These are phyloP conservation scores for Astyanax mexicanus DNA, from an alignment of 2,797 vertebrate species.

Conservation along the genomic window DNA sequence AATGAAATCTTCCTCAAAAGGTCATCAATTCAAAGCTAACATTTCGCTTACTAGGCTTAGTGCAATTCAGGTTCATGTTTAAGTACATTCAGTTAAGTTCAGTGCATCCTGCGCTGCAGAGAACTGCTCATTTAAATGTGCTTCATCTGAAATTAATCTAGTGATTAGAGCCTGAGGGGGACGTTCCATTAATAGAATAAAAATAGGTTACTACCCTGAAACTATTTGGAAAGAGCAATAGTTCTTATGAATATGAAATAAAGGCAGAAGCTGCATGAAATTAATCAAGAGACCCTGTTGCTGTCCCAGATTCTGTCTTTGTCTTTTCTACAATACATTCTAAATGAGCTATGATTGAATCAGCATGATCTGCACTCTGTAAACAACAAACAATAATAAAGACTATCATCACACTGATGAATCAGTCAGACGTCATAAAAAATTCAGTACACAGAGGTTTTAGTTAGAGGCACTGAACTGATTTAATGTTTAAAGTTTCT, in stretches of 20 bases:
- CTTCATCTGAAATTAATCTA: slow-evolving; percentile 11
- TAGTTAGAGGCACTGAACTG: neutral
- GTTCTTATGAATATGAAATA: slow-evolving; percentile 2
- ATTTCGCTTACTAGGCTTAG: neutral
- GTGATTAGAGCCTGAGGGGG: neutral
- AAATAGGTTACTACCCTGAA: slow-evolving; percentile 14
- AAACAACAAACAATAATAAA: neutral
- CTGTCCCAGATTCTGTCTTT: neutral
- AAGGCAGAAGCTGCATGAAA: neutral
- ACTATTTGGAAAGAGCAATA: neutral
- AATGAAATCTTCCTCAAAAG: slow-evolving; percentile 25
- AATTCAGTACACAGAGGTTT: neutral
- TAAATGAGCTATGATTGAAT: no score
- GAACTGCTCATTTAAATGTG: no score
- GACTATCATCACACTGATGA: no score
- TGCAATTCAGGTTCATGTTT: slow-evolving; percentile 7
- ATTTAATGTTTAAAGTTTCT: neutral
- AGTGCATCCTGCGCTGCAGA: no score
- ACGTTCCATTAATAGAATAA: neutral
- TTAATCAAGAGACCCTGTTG: neutral
- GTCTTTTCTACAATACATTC: neutral
- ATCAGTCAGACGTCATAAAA: neutral
- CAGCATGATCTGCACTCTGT: neutral
- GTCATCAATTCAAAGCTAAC: neutral
- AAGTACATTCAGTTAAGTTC: neutral